Evolutionary conservation across 53 echinoderm and acorn worm species (phyloP), one percentile per base, ranked within the genome.

Genomic region (Holothuria scabra): DNA sequence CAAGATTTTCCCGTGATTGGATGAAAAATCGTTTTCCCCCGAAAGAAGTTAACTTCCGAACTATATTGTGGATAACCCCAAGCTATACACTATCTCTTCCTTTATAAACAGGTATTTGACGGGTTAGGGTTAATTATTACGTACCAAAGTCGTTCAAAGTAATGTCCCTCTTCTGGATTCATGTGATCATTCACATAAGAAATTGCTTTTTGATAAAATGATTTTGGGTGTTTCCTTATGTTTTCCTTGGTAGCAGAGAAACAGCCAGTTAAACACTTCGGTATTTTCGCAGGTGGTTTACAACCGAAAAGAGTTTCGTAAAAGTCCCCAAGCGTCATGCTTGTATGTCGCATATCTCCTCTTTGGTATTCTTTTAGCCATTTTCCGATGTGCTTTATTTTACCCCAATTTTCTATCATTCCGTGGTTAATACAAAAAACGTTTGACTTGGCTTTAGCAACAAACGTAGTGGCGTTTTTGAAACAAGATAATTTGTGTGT

Each of bases 221-320:
- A 9, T 25, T 56, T 37, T 44, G 85, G 85, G 62, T 85, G 62
- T 64, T 18, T 74, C 31, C 31, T 46, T 4, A 85, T 59, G 32
- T 76, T 76, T 26, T 85, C 64, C 31, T 52, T 85, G 4, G 62
- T 85, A 28, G 85, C 85, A 9, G 85, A 85, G 31, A 85, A 85
- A 22, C 85, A 85, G 8, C 64, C 85, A 1, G 46, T 32, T 10
- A 12, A 74, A 48, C 85, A 85, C 14, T 12, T 16, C 1, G 20
- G 44, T 30, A 85, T 30, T 1, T 6, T 19, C 7, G 20, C 1
- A 4, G 85, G 85, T 20, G 46, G 85, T 46, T 60, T 44, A 49
- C 49, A 46, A 12, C 85, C 85, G 38, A 85, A 85, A 28, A 85
- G 2, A 0, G 60, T 28, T 57, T 8, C 21, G 52, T 64, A 64